Evolutionary conservation across 2,888 invertebrate genomes (phyloP).

Genomic region (Dascillus cervinus): DNA sequence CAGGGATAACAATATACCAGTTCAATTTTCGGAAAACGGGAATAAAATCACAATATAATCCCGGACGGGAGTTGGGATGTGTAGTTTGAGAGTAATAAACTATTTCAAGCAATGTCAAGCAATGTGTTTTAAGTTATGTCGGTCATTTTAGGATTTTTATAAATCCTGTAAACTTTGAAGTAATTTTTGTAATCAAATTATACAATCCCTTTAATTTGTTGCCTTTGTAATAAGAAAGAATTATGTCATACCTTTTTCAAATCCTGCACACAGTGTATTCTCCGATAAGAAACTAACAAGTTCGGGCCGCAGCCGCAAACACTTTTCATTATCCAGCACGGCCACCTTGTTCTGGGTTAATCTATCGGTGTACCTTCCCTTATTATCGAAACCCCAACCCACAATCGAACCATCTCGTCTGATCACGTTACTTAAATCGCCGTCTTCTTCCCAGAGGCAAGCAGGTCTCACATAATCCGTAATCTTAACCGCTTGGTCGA

Average conservation of each 20-base stretch:
- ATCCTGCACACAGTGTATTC: constrained; percentile 41
- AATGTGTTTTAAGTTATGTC: no score
- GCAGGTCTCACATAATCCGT: constrained; percentile 48
- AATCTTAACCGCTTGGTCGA: constrained; percentile 44
- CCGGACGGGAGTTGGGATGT: no score
- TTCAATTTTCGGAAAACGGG: no score
- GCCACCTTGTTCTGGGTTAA: constrained; percentile 52
- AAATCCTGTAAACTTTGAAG: no score
- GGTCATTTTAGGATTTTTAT: no score
- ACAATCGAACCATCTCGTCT: constrained; percentile 26
- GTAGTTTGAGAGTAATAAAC: no score
- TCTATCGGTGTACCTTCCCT: constrained; percentile 47
- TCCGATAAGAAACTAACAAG: constrained; percentile 51
- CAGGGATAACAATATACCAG: no score
- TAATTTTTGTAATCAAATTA: no score
- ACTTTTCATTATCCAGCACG: constrained; percentile 50
- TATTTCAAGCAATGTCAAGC: no score
- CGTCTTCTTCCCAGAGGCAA: constrained; percentile 47
- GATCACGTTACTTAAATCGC: constrained; percentile 6
- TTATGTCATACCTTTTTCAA: constrained; percentile 31
- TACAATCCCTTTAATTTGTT: no score
- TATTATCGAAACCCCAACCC: constrained; percentile 50
- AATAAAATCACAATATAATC: no score
- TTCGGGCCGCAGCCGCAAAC: constrained; percentile 52
- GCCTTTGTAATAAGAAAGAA: no score